A percentile compares a stretch with the other conserved stretches of the same genome.
These are phyloP conservation scores for Sceloporus undulatus DNA, from an alignment of 2,113 vertebrate species.

Conservation along the genomic window DNA sequence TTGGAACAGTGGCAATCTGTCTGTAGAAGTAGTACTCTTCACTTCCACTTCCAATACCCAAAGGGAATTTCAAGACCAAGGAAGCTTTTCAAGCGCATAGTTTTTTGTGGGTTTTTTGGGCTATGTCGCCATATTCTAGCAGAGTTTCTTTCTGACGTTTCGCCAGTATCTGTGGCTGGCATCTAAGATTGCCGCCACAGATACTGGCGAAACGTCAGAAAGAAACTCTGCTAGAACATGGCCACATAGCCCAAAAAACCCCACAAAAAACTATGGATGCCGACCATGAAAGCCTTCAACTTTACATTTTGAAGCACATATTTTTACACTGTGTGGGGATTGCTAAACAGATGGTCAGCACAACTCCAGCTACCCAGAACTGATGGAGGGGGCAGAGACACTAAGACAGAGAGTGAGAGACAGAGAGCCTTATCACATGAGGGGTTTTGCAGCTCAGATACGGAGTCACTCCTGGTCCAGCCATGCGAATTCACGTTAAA, in stretches of 20 bases:
- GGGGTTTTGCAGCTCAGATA: too few relatives aligned
- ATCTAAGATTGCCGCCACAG: too few relatives aligned
- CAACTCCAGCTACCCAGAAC: neutral
- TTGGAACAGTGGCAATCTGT: neutral
- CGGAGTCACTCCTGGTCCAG: too few relatives aligned
- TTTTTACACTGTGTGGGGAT: neutral
- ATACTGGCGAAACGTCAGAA: too few relatives aligned
- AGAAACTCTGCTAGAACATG: too few relatives aligned
- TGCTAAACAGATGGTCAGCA: neutral
- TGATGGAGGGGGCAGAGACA: neutral
- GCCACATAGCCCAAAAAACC: too few relatives aligned
- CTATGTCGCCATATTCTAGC: too few relatives aligned
- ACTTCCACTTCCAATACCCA: neutral
- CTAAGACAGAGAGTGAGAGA: neutral
- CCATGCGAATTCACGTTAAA: too few relatives aligned
- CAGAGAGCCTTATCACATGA: neutral
- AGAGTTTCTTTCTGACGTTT: too few relatives aligned
- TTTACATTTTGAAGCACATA: neutral
- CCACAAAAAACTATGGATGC: too few relatives aligned
- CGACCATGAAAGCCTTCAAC: too few relatives aligned
- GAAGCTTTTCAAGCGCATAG: neutral
- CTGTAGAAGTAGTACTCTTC: neutral
- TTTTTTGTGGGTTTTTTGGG: neutral
- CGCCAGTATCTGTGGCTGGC: too few relatives aligned
- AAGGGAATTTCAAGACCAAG: neutral